phyloP scores from a whole-genome alignment of 2,113 vertebrate species.

The Nyctibius bracteatus region DNA sequence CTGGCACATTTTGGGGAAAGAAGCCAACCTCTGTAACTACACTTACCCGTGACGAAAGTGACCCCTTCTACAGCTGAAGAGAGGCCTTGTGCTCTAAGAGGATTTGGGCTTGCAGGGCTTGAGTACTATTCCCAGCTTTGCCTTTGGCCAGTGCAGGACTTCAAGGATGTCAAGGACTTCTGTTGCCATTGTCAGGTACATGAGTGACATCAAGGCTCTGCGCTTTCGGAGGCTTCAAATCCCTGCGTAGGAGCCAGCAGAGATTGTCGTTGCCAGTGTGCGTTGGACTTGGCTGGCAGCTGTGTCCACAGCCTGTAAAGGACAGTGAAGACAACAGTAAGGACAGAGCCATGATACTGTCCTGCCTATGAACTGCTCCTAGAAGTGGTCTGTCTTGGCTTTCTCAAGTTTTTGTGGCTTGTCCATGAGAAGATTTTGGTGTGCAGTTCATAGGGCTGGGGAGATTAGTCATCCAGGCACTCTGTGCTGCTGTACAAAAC shows the following conservation, averaged over 20 bases:
- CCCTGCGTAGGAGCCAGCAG: not conserved
- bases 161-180: not conserved
- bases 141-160: not conserved
- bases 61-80: not conserved
- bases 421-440: not conserved
- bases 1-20: not conserved
- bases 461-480: not conserved
- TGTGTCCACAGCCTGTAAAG: not conserved
- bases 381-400: not conserved
- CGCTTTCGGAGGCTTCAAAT: not conserved
- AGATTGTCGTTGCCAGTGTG: not conserved
- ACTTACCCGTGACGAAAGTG: not conserved
- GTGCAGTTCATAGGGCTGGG: not conserved
- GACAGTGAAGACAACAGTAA: not conserved
- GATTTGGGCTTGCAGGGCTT: not conserved
- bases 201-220: conserved; percentile 3
- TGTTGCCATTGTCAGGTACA: not conserved
- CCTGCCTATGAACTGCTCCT: not conserved
- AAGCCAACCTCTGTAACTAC: not conserved
- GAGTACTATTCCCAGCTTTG: not conserved
- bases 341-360: not conserved
- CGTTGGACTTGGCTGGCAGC: not conserved
- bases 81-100: not conserved
- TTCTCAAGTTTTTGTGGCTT: not conserved
- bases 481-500: not conserved